Conservation (phyloP, 2,888 invertebrate species). For the Drosophila neonasuta region DNA sequence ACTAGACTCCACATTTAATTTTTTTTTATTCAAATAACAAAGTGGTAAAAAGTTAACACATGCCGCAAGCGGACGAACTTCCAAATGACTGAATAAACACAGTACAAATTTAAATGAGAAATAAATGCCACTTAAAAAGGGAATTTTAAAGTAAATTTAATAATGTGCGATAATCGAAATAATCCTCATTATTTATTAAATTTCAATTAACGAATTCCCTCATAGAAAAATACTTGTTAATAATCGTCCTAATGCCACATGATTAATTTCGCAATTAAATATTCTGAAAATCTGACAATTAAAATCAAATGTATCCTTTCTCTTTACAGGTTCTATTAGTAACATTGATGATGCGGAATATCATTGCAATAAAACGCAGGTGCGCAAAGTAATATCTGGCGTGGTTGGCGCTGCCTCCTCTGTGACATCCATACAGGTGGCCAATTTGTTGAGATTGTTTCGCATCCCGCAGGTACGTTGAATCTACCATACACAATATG, state of each 20-base stretch:
- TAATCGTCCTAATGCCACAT: neutral
- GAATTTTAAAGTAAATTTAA: neutral
- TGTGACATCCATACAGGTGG: constrained; percentile 97
- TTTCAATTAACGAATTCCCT: neutral
- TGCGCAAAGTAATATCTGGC: constrained; percentile 93
- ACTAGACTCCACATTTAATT: neutral
- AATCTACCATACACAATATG: neutral
- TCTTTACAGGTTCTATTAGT: constrained; percentile 92
- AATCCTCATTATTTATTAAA: neutral
- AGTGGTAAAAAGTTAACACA: neutral
- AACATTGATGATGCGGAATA: constrained; percentile 95
- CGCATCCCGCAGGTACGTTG: constrained; percentile 89
- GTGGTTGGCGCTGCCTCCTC: constrained; percentile 95
- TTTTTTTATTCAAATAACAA: neutral
- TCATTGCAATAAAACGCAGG: constrained; percentile 91
- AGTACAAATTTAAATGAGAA: neutral
- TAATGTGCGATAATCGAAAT: neutral
- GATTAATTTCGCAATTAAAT: neutral
- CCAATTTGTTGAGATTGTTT: constrained; percentile 94
- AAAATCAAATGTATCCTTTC: neutral
- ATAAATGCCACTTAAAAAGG: neutral
- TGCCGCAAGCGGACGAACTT: neutral
- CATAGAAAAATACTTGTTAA: neutral
- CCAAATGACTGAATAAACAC: constrained; percentile 1
- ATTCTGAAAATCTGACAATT: neutral